Evolutionary conservation across 2,888 invertebrate species (phyloP).

Genomic region (Seira musarum): DNA sequence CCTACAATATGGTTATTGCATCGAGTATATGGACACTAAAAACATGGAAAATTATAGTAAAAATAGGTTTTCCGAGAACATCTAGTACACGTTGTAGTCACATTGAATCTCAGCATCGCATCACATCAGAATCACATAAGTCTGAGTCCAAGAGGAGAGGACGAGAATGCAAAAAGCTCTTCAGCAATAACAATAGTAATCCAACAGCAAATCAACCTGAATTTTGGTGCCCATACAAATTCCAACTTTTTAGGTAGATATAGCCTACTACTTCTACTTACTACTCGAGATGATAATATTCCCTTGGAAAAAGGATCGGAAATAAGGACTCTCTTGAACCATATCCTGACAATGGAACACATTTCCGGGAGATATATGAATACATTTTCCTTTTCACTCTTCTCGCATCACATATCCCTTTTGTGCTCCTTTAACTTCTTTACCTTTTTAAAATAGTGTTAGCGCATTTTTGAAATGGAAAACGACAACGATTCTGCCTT

Average conservation of each 20-base stretch:
- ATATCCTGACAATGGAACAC: slow-evolving; percentile 46
- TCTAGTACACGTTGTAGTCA: no score
- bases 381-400: slow-evolving; percentile 40
- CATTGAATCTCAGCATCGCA: neutral
- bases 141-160: neutral
- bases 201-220: neutral
- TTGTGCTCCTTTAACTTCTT: slow-evolving; percentile 22
- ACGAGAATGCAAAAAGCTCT: neutral
- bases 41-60: neutral
- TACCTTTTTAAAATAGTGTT: slow-evolving; percentile 20
- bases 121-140: neutral
- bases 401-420: neutral
- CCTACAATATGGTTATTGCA: neutral
- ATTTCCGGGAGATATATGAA: slow-evolving; percentile 46
- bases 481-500: no score
- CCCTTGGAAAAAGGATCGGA: slow-evolving; percentile 22
- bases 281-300: slow-evolving; percentile 1
- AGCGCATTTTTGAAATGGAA: neutral
- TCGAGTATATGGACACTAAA: neutral
- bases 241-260: no score
- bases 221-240: neutral
- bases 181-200: slow-evolving; percentile 16
- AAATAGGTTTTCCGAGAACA: no score
- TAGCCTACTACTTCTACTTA: no score
- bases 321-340: slow-evolving; percentile 44